Conservation (phyloP, 1,140 invertebrate genomes). For the Bombus waltoni region DNA sequence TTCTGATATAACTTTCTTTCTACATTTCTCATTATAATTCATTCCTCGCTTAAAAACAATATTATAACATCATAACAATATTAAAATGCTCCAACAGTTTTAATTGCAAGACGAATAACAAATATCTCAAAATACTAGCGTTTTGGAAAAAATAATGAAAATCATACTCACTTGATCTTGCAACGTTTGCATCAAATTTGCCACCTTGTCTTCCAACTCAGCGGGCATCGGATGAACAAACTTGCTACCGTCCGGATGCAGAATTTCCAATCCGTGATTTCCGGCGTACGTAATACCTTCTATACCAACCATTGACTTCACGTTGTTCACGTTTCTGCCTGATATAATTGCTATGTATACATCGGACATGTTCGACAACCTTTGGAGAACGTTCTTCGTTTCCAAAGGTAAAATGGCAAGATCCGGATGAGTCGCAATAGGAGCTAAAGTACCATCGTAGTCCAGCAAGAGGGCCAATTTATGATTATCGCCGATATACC, state of each 20-base stretch:
- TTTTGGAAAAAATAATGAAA: slow-evolving; percentile 45
- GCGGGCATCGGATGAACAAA: slow-evolving; percentile 95
- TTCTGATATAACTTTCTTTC: no score
- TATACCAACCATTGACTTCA: slow-evolving; percentile 95
- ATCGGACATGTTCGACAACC: slow-evolving; percentile 93
- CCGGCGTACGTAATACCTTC: slow-evolving; percentile 95
- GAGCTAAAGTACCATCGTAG: slow-evolving; percentile 95
- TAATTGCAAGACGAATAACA: background rate
- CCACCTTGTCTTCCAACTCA: slow-evolving; percentile 92
- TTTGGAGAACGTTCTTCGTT: slow-evolving; percentile 92
- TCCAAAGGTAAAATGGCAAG: slow-evolving; percentile 92
- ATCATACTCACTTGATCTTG: slow-evolving; percentile 87
- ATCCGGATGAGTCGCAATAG: slow-evolving; percentile 94
- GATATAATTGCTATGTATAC: slow-evolving; percentile 95
- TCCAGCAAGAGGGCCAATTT: slow-evolving; percentile 93
- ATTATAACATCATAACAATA: background rate
- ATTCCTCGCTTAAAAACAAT: no score
- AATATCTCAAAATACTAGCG: background rate
- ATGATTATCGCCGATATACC: slow-evolving; percentile 93
- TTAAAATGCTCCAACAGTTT: background rate
- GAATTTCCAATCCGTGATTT: slow-evolving; percentile 94
- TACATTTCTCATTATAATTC: no score
- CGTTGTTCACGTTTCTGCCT: slow-evolving; percentile 93
- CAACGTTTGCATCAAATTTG: slow-evolving; percentile 89
- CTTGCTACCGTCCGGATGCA: slow-evolving; percentile 94